Base-by-base conservation (phyloP, 2,888 invertebrate species). In the Lamellibrachia columna region DNA sequence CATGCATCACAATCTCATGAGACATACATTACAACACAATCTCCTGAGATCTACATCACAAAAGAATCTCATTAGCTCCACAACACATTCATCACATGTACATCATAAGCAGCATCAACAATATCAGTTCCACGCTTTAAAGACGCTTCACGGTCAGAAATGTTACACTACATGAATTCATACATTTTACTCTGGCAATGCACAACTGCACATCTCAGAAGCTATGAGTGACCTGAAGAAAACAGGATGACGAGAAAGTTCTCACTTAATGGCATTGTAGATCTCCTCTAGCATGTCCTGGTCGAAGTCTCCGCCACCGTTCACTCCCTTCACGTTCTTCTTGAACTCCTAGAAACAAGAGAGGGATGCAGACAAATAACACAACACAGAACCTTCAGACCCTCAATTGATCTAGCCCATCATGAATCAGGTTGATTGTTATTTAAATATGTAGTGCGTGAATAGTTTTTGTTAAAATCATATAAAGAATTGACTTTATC, bases 221-320 rank as follows among this genome's bases (percentile, higher is more conserved):
- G 22, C 22, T 1, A 75, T 40, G 40, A 0, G 40, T 0, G 40
- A 40, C 40, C 40, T 40, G 40, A 11, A 75, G 22, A 22, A 15
- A 75, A 75, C 11, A 75, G 3, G 22, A 53, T 4, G 7, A 6
- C 4, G 91, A 53, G 53, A 53, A n/a, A 3, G 3, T 91, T 91
- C 94, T 94, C 94, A 97, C 97, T 96, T 99, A 94, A 99, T 99
- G 40, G 98, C 98, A 95, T 97, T 97, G 95, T 98, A 99, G 91
- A 99, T 98, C 93, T 98, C 98, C 94, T 98, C 98, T 93, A 99
- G 97, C 98, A 99, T 98, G 52, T 98, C 98, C 95, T 98, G 98
- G 95, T 99, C 98, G 96, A 99, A 99, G 97, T 99, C 99, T 53
- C 96, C 96, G 94, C 98, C 98, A 0, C 99, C 99, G 96, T 99